phyloP scores from a whole-genome alignment of 2,797 vertebrate species.

The Macrochelys suwanniensis region DNA sequence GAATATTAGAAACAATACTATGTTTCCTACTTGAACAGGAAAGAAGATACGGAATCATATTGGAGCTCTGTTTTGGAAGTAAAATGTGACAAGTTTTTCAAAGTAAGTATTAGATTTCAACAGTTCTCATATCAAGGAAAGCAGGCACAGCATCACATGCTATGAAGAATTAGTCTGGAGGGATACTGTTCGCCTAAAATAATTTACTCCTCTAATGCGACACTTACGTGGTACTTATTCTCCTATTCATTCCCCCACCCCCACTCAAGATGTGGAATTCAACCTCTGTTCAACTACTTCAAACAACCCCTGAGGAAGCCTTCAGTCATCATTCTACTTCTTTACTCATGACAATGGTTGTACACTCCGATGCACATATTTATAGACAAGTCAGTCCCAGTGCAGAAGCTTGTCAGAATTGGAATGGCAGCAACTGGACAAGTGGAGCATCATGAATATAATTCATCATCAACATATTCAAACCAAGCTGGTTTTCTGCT shows the following conservation, averaged over 20 bases:
- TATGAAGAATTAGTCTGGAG: background rate
- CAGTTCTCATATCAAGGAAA: background rate
- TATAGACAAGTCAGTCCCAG: background rate
- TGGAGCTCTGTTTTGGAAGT: background rate
- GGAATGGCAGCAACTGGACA: background rate
- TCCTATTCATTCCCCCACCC: background rate
- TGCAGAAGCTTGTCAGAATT: background rate
- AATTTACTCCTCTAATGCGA: background rate
- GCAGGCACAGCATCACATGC: background rate
- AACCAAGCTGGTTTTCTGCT: background rate
- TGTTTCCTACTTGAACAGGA: constrained; percentile 17
- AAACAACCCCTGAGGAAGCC: background rate
- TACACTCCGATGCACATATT: accelerated
- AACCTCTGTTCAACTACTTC: background rate
- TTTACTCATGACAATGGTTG: background rate
- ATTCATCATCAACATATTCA: background rate
- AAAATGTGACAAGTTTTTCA: background rate
- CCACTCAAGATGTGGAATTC: background rate
- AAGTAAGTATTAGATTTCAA: constrained; percentile 21
- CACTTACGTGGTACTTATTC: background rate
- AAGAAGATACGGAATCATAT: background rate
- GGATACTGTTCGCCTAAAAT: constrained; percentile 5
- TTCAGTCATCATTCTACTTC: background rate
- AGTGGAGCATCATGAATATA: background rate
- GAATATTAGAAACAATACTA: background rate